These are phyloP conservation scores for Leucoma salicis DNA, from an alignment of 2,888 invertebrate genomes.

Conservation along the genomic window DNA sequence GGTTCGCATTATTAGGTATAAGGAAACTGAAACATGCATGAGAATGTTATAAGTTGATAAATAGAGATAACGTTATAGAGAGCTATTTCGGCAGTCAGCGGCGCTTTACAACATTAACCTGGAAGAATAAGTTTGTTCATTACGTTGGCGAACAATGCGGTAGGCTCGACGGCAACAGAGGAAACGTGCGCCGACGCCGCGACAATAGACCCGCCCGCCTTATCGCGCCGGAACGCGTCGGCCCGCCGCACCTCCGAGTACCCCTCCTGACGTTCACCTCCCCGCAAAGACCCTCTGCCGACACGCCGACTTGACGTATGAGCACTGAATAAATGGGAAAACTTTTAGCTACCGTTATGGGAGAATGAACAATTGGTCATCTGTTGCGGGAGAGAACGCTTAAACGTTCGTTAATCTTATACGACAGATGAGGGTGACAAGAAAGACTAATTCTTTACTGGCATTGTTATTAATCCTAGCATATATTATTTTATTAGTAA, in stretches of 20 bases:
- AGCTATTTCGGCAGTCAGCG: constrained; percentile 71
- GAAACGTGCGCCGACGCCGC: constrained; percentile 81
- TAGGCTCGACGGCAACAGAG: constrained; percentile 76
- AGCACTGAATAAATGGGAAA: constrained; percentile 80
- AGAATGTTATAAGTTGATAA: constrained; percentile 56
- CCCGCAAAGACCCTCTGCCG: constrained; percentile 20
- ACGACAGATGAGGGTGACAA: constrained; percentile 44
- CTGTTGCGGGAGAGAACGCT: constrained; percentile 64
- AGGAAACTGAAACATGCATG: constrained; percentile 42
- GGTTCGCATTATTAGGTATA: constrained; percentile 61
- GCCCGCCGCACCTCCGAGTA: constrained; percentile 40
- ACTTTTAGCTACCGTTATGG: constrained; percentile 75
- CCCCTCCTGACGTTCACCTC: constrained; percentile 21
- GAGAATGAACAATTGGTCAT: constrained; percentile 80
- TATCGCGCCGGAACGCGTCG: constrained; percentile 79
- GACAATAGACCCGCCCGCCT: constrained; percentile 74
- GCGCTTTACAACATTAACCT: constrained; percentile 69
- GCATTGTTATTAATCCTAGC: constrained; percentile 44
- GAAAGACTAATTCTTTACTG: constrained; percentile 41
- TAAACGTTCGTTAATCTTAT: constrained; percentile 66
- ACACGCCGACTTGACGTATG: constrained; percentile 67
- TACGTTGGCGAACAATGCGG: constrained; percentile 73
- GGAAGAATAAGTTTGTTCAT: constrained; percentile 81
- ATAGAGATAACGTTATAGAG: constrained; percentile 63
- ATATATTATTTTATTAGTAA: constrained; percentile 4